Conservation (phyloP, 1,140 invertebrate genomes). For the Choristoneura fumiferana region DNA sequence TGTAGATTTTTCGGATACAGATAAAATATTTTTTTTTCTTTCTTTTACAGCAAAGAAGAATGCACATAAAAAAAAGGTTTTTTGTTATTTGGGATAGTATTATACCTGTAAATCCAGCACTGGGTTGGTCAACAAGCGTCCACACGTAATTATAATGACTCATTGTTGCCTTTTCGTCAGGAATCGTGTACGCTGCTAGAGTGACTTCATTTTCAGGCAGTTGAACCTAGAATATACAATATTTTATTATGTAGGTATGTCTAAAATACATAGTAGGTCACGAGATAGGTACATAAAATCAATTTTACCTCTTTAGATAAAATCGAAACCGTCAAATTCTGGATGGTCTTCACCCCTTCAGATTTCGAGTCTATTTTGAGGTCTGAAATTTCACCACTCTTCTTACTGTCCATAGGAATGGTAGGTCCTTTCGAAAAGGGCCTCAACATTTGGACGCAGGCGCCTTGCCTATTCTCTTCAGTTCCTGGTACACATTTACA, state of each 20-base stretch:
- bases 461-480: conserved; percentile 56
- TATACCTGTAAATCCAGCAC: conserved; percentile 83
- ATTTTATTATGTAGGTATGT: background rate
- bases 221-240: conserved; percentile 68
- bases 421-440: conserved; percentile 65
- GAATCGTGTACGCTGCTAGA: conserved; percentile 89
- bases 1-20: too few relatives aligned
- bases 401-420: conserved; percentile 53
- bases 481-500: conserved; percentile 83
- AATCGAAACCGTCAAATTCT: conserved; percentile 88
- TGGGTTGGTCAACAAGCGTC: conserved; percentile 90
- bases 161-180: conserved; percentile 84
- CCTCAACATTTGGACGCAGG: conserved; percentile 52
- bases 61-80: too few relatives aligned
- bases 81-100: background rate
- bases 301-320: conserved; percentile 84
- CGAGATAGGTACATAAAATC: background rate
- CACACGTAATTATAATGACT: conserved; percentile 93
- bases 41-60: too few relatives aligned
- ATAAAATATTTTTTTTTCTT: too few relatives aligned
- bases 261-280: too few relatives aligned
- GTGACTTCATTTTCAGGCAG: conserved; percentile 88
- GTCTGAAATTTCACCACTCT: conserved; percentile 48
- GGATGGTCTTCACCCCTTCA: conserved; percentile 73
- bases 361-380: conserved; percentile 45